Evolutionary conservation across 1,140 invertebrate genomes (phyloP), one percentile per base, ranked within the genome.

Genomic region (Drosophila athabasca): DNA sequence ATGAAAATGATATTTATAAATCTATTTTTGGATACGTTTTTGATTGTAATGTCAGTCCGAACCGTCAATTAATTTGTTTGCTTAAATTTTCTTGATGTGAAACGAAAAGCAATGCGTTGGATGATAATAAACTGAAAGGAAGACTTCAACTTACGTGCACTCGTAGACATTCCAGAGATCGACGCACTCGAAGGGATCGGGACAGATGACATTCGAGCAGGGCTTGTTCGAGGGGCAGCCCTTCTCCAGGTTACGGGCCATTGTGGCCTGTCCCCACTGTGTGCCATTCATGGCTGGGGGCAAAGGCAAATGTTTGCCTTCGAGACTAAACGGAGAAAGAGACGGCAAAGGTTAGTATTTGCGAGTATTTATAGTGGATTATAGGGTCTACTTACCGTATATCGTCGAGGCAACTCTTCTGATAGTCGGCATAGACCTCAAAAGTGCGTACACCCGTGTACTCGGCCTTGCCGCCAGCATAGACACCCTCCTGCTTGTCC

Each of bases 111-210:
- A 73, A 77, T 65, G 76, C 57, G 54, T 62, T 41, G n/a, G 15
- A 69, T 43, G 52, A 44, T 19, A 19, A 54, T 1, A 55, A 53
- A 31, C 44, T 19, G 17, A 43, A 17, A 6, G 9, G 2, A 15
- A 6, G 6, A 26, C 4, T 2, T 8, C 90, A 87, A 95, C 96
- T 96, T 93, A 99, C 98, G 97, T 98, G 97, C 98, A 99, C 87
- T 99, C 98, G 83, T 97, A 97, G 92, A 97, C 96, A 92, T 97
- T 97, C 98, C 98, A 99, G 0, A 99, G 94, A 92, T 99, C 98
- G 31, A 98, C 96, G 92, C 98, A 99, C 75, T 97, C 96, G 91
- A 98, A 98, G n/a, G 97, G 97, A 79, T 96, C 95, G 0, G 96
- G 95, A 90, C 98, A 99, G 71, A 96, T 96, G 41, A 98, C 96